A percentile compares a stretch with the other conserved stretches of the same genome.
phyloP scores from a whole-genome alignment of 2,113 vertebrate genomes.

The Clarias macrocephalus region DNA sequence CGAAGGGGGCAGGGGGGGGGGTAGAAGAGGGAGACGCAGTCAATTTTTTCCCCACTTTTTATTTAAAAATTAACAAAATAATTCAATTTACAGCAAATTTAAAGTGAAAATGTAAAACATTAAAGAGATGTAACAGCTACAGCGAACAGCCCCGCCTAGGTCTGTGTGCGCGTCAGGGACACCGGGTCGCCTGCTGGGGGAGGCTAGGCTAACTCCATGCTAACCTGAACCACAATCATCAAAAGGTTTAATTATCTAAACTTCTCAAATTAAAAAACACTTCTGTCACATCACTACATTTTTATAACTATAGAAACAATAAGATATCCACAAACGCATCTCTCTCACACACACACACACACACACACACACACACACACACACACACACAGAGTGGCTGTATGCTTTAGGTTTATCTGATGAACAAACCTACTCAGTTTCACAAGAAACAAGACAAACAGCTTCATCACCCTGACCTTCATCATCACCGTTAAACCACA shows the following conservation, averaged over 20 bases:
- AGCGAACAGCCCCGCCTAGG: not conserved
- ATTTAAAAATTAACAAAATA: conserved; percentile 12
- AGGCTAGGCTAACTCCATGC: not conserved
- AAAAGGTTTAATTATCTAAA: not conserved
- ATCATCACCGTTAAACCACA: not conserved
- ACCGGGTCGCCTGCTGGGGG: not conserved
- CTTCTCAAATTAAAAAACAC: not conserved
- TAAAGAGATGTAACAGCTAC: not conserved
- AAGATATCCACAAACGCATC: not conserved
- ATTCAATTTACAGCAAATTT: not conserved
- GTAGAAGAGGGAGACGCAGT: not conserved
- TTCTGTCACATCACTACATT: not conserved
- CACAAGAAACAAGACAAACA: not conserved
- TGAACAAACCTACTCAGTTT: not conserved
- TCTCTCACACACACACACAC: not conserved
- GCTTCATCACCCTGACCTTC: not conserved
- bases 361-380: not conserved
- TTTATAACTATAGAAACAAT: not conserved
- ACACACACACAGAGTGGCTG: not conserved
- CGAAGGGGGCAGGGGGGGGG: too few species aligned
- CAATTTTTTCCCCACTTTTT: not conserved
- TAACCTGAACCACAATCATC: not conserved
- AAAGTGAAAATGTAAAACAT: not conserved
- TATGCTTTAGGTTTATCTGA: not conserved
- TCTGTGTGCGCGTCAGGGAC: not conserved